A percentile compares a stretch with the other conserved stretches of the same genome.
Conservation (phyloP, 2,797 vertebrate species). For the Graptemys geographica region DNA sequence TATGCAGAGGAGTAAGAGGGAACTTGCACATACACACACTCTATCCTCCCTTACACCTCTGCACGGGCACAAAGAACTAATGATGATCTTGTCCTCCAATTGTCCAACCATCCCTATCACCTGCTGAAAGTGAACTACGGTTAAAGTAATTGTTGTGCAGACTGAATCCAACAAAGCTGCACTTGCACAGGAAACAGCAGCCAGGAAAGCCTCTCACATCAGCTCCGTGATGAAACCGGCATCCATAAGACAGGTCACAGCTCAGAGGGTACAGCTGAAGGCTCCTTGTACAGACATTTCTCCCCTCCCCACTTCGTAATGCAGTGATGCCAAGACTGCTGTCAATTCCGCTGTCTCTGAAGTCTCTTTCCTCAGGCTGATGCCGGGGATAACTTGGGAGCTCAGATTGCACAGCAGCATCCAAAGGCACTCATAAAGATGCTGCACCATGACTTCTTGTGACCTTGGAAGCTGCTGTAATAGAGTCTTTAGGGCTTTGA, state of each 20-base stretch:
- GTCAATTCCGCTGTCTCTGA: background rate
- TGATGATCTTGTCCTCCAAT: constrained; percentile 3
- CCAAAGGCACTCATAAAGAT: constrained; percentile 7
- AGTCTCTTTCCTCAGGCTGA: background rate
- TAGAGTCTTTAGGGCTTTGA: background rate
- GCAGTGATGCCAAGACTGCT: background rate
- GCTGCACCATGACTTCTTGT: background rate
- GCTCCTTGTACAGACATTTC: background rate
- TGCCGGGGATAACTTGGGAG: background rate
- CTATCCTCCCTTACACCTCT: background rate
- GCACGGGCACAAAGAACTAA: background rate
- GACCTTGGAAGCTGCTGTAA: background rate
- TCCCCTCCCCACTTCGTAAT: background rate
- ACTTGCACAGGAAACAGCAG: background rate
- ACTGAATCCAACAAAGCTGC: constrained; percentile 1
- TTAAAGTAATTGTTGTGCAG: background rate
- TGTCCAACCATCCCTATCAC: background rate
- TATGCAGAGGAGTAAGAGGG: background rate
- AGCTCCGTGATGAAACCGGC: background rate
- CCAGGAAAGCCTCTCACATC: background rate
- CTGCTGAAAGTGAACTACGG: background rate
- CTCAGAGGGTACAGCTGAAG: background rate
- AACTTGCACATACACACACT: background rate
- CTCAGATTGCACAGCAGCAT: background rate
- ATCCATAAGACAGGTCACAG: constrained; percentile 7